Conservation (phyloP, 2,797 vertebrate species). For the Crenichthys baileyi region DNA sequence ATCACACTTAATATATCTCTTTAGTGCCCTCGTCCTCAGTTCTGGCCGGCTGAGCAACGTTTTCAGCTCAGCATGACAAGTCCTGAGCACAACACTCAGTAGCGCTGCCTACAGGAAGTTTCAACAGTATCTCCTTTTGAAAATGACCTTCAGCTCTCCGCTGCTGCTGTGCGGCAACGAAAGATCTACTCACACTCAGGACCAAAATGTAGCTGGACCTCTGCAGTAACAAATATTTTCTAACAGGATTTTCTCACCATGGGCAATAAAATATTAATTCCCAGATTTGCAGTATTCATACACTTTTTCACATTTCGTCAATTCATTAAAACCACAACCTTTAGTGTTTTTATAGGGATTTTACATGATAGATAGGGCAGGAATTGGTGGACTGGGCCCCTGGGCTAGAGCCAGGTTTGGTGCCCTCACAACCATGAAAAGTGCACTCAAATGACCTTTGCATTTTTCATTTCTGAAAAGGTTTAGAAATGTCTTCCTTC, state of each 20-base stretch:
- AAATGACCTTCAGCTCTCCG: constrained; percentile 65
- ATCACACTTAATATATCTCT: constrained; percentile 56
- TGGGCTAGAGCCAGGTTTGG: too few species aligned
- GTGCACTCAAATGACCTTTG: background rate
- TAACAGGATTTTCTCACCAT: background rate
- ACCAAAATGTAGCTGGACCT: background rate
- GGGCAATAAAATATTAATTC: background rate
- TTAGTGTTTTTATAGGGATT: background rate
- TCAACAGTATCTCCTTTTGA: constrained; percentile 50
- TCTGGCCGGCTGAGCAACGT: constrained; percentile 51
- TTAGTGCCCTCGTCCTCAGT: constrained; percentile 43
- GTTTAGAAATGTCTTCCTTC: background rate
- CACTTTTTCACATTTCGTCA: constrained; percentile 2
- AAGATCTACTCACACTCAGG: constrained; percentile 30
- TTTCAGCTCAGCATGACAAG: constrained; percentile 39
- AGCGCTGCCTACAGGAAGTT: constrained; percentile 50
- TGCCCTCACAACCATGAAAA: background rate
- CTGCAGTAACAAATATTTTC: background rate
- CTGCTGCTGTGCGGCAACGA: constrained; percentile 22
- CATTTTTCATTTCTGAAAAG: background rate
- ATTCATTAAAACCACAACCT: background rate
- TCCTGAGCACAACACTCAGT: constrained; percentile 68
- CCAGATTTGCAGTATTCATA: background rate
- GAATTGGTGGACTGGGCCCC: background rate
- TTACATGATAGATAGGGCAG: background rate